Base-by-base conservation (phyloP, 1,140 invertebrate genomes). In the Anastrepha obliqua region DNA sequence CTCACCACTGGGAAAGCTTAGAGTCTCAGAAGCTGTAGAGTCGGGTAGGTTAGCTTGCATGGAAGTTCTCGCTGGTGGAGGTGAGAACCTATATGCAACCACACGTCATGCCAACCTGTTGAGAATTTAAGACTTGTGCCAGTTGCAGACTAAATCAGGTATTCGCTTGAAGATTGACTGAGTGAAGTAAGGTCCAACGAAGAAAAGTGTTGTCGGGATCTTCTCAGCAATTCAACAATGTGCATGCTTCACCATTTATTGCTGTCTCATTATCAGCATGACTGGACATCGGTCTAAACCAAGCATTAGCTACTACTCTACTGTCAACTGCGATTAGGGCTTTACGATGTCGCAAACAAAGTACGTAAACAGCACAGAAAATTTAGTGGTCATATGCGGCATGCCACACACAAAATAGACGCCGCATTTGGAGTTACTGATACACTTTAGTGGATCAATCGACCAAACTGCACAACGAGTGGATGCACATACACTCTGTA, bases 351-450 rank as follows among this genome's bases (percentile, higher is more conserved):
- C 86, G 17, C 3, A 47, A 67, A 55, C 6, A 65, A 67, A 55
- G 44, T 86, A 86, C 47, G 8, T 67, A 17, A 78, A 70, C 29
- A 55, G 62, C 85, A 65, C 7, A 47, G 60, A 51, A 39, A 39
- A 11, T 42, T 5, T 58, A 47, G 42, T 20, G 47, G 3, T 55
- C 74, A 59, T 60, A 8, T 51, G 60, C 42, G 39, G 60, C 62
- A 67, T 62, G 44, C 62, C 85, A 64, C 39, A 86, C 85, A 86
- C 64, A 65, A 47, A 86, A n/a, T 47, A 74, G 74, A 51, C 74
- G 74, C 47, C 74, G n/a, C 74, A 81, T n/a, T 64, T 87, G 67
- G 17, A 67, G n/a, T 87, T 64, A 60, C 86, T 42, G 65, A 87
- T 47, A 58, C 29, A 87, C 51, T 44, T 62, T 47, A 51, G 44